A percentile compares a stretch with the other conserved stretches of the same genome.
Conservation (phyloP, 2,113 vertebrate species). For the Regulus satrapa region DNA sequence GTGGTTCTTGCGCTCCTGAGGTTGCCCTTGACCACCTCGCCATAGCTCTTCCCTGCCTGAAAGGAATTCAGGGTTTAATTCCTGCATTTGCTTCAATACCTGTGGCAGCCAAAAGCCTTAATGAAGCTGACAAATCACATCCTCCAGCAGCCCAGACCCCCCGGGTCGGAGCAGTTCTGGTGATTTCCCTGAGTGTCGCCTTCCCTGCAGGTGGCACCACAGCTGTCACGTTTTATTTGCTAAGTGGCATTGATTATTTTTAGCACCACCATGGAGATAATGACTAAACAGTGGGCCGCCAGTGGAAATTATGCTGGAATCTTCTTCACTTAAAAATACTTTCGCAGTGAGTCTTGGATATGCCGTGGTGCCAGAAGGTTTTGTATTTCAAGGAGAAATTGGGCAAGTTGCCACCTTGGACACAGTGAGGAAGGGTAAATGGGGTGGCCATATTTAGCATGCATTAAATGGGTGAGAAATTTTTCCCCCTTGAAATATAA, state of each 20-base stretch:
- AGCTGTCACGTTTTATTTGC: conserved; percentile 38
- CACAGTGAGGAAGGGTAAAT: background rate
- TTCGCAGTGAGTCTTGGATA: rapidly evolving
- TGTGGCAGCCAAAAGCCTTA: background rate
- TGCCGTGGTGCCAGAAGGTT: background rate
- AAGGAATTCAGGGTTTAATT: background rate
- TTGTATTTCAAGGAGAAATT: background rate
- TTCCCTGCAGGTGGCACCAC: background rate
- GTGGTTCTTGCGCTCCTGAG: rapidly evolving
- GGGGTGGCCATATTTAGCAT: background rate
- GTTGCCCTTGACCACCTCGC: background rate
- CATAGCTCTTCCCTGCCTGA: background rate
- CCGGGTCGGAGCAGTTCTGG: background rate
- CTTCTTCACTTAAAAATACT: background rate
- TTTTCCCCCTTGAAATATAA: background rate
- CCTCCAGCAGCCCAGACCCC: background rate
- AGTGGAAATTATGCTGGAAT: background rate
- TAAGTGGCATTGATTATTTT: conserved; percentile 14
- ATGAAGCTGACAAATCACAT: conserved; percentile 4
- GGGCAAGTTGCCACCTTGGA: background rate
- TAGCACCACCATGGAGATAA: background rate
- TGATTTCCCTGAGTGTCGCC: background rate
- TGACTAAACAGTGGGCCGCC: background rate
- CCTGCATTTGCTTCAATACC: background rate
- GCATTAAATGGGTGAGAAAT: background rate